phyloP scores from a whole-genome alignment of 2,113 vertebrate genomes.

The Hemiscyllium ocellatum region DNA sequence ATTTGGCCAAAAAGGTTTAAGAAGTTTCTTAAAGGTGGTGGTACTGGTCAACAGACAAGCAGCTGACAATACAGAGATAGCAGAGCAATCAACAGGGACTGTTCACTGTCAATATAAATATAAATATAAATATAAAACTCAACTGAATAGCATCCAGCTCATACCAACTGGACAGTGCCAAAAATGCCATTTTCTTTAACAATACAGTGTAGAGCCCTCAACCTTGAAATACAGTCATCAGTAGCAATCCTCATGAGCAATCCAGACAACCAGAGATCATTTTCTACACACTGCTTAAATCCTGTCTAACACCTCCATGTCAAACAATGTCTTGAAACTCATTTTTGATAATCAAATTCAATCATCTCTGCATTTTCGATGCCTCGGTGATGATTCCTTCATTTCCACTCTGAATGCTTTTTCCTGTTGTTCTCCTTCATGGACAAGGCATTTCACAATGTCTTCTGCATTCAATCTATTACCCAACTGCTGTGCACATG shows the following conservation, averaged over 20 bases:
- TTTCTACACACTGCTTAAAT: too few relatives aligned
- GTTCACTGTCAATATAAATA: background rate
- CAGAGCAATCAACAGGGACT: background rate
- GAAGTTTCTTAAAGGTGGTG: background rate
- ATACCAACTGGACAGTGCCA: background rate
- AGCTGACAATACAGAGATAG: background rate
- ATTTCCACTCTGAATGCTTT: background rate
- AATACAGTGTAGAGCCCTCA: background rate
- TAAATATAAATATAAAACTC: background rate
- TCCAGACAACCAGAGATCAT: background rate
- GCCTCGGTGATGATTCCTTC: background rate
- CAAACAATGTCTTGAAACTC: background rate
- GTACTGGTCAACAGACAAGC: background rate
- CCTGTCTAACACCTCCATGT: too few relatives aligned
- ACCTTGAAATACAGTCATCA: too few relatives aligned
- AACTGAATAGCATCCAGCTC: background rate
- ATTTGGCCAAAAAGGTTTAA: background rate
- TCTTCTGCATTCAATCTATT: background rate
- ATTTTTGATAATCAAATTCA: background rate
- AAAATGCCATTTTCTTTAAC: background rate
- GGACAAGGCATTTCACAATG: background rate
- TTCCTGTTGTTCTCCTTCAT: background rate
- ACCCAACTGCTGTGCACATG: too few relatives aligned
- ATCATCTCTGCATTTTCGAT: background rate
- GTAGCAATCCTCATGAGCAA: background rate